Evolutionary conservation across 2,888 invertebrate genomes (phyloP).

Genomic region (Gnatocerus cornutus): DNA sequence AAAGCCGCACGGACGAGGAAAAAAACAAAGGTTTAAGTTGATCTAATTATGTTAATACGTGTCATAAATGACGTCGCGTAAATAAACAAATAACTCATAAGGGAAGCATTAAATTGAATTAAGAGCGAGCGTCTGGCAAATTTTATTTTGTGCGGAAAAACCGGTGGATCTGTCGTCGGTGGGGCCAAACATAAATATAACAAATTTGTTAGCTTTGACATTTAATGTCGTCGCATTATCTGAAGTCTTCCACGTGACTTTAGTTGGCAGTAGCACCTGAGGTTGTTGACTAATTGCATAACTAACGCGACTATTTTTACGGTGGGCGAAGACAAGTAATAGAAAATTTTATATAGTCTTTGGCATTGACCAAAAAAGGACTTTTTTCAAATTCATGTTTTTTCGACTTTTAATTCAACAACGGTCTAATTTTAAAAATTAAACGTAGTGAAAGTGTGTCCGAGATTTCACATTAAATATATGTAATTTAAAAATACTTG

Average conservation of each 20-base stretch:
- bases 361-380: too few species aligned
- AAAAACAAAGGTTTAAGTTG: slow-evolving; percentile 9
- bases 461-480: too few species aligned
- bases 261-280: not conserved
- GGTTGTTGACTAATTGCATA: not conserved
- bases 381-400: too few species aligned
- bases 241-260: not conserved
- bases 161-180: too few species aligned
- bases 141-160: too few species aligned
- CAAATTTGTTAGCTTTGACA: not conserved
- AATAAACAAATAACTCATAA: slow-evolving; percentile 1
- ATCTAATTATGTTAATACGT: slow-evolving; percentile 20
- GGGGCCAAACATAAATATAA: too few species aligned
- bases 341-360: too few species aligned
- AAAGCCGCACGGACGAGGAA: not conserved
- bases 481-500: not conserved
- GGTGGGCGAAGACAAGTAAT: not conserved
- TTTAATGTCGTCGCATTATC: not conserved
- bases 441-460: too few species aligned
- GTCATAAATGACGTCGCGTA: slow-evolving; percentile 4
- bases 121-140: too few species aligned
- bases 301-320: not conserved
- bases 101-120: too few species aligned
- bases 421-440: too few species aligned
- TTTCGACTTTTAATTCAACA: too few species aligned